A percentile compares a stretch with the other conserved stretches of the same genome.
Conservation (phyloP, 2,888 invertebrate species). For the Octonoba sinensis region DNA sequence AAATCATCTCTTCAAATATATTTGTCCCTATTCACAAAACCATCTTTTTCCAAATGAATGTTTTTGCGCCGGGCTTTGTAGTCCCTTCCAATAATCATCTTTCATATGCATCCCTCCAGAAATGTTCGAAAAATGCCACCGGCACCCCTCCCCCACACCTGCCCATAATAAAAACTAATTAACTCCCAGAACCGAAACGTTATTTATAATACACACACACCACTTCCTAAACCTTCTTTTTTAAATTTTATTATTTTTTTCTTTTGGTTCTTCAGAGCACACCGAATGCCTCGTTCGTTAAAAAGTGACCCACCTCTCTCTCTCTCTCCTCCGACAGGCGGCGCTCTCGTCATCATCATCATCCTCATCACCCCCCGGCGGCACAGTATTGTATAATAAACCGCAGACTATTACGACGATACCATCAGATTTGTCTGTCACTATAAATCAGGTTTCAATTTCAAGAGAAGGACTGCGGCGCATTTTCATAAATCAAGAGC, state of each 20-base stretch:
- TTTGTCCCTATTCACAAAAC: too few species aligned
- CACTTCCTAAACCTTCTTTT: slow-evolving; percentile 23
- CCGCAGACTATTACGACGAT: slow-evolving; percentile 64
- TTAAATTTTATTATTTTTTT: slow-evolving; percentile 14
- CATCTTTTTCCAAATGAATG: slow-evolving; percentile 31
- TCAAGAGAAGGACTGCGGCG: slow-evolving; percentile 54
- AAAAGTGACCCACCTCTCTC: slow-evolving; percentile 29
- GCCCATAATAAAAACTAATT: slow-evolving; percentile 61
- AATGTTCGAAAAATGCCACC: slow-evolving; percentile 1
- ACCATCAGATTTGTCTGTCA: slow-evolving; percentile 65
- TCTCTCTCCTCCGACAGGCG: slow-evolving; percentile 26
- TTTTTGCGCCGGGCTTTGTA: neutral
- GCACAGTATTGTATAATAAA: slow-evolving; percentile 62
- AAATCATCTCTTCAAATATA: too few species aligned
- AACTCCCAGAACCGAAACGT: slow-evolving; percentile 45
- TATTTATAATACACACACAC: slow-evolving; percentile 58
- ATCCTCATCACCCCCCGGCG: slow-evolving; percentile 7
- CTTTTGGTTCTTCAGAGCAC: slow-evolving; percentile 10
- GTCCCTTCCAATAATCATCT: slow-evolving; percentile 7
- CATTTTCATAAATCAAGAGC: slow-evolving; percentile 64
- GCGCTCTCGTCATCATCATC: slow-evolving; percentile 23
- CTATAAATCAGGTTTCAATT: slow-evolving; percentile 65
- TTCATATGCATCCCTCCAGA: slow-evolving; percentile 7
- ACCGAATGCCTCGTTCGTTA: slow-evolving; percentile 2
- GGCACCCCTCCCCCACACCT: neutral